phyloP scores from a whole-genome alignment of 2,797 vertebrate species.

The Xiphorhynchus erythropygius region DNA sequence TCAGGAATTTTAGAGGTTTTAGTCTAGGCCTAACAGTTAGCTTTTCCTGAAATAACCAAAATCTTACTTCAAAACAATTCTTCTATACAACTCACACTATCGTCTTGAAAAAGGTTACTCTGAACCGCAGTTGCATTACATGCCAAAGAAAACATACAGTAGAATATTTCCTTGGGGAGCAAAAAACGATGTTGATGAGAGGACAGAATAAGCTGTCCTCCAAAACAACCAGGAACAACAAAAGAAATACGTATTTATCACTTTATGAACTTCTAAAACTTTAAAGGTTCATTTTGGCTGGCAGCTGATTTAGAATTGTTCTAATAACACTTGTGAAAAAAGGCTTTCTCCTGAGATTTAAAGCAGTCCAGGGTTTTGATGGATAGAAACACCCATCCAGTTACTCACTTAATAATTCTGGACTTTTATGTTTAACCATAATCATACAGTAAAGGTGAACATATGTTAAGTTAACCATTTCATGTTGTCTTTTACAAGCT shows the following conservation, averaged over 20 bases:
- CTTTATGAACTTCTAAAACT: conserved; percentile 24
- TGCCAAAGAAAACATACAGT: not conserved
- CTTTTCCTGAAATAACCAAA: not conserved
- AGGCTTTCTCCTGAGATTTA: not conserved
- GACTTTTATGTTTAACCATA: not conserved
- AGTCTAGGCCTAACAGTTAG: not conserved
- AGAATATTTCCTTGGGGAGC: not conserved
- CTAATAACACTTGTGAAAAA: not conserved
- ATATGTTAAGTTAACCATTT: not conserved
- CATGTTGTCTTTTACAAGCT: not conserved
- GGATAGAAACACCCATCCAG: not conserved
- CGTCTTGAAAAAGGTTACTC: not conserved
- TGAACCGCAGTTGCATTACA: not conserved
- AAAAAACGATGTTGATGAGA: not conserved
- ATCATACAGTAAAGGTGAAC: not conserved
- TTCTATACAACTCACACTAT: not conserved
- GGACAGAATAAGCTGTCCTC: not conserved
- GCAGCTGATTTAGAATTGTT: not conserved
- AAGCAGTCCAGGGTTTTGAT: not conserved
- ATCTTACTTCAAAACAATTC: not conserved
- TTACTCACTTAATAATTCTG: not conserved
- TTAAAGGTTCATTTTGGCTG: not conserved
- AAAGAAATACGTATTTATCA: not conserved
- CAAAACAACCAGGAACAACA: not conserved
- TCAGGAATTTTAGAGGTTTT: not conserved